A percentile compares a stretch with the other conserved stretches of the same genome.
phyloP scores from a whole-genome alignment of 2,888 invertebrate genomes.

The Tineola bisselliella region DNA sequence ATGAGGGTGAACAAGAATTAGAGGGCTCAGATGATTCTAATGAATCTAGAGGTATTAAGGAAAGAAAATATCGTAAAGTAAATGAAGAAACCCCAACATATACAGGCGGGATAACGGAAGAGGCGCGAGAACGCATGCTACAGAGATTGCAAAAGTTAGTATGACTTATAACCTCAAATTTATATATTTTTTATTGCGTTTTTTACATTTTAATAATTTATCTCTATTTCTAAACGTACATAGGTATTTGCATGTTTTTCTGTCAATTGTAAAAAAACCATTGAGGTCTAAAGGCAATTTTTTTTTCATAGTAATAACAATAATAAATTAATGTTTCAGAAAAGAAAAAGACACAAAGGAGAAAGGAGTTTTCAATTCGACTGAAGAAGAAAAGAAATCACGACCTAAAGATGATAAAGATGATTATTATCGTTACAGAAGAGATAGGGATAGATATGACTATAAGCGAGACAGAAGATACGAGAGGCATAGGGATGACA shows the following conservation, averaged over 20 bases:
- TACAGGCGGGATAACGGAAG: slow-evolving; percentile 89
- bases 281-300: neutral
- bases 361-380: slow-evolving; percentile 77
- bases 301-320: slow-evolving; percentile 14
- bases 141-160: slow-evolving; percentile 69
- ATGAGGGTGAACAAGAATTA: slow-evolving; percentile 46
- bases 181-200: too few relatives aligned
- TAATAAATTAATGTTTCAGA: slow-evolving; percentile 24
- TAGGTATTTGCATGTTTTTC: too few relatives aligned
- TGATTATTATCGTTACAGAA: slow-evolving; percentile 32
- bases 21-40: slow-evolving; percentile 29
- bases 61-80: slow-evolving; percentile 78
- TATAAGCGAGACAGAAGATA: slow-evolving; percentile 35
- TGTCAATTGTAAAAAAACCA: too few relatives aligned
- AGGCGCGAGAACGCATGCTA: slow-evolving; percentile 77
- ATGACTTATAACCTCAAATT: neutral
- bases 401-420: slow-evolving; percentile 48
- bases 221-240: neutral
- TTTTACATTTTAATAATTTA: too few relatives aligned
- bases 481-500: slow-evolving; percentile 28
- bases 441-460: slow-evolving; percentile 29
- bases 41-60: slow-evolving; percentile 30
- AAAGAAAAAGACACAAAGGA: slow-evolving; percentile 68
- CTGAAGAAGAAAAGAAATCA: slow-evolving; percentile 65
- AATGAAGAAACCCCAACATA: slow-evolving; percentile 93